These are phyloP conservation scores for Ormyrus nitidulus DNA, from an alignment of 2,888 invertebrate genomes.

Conservation along the genomic window DNA sequence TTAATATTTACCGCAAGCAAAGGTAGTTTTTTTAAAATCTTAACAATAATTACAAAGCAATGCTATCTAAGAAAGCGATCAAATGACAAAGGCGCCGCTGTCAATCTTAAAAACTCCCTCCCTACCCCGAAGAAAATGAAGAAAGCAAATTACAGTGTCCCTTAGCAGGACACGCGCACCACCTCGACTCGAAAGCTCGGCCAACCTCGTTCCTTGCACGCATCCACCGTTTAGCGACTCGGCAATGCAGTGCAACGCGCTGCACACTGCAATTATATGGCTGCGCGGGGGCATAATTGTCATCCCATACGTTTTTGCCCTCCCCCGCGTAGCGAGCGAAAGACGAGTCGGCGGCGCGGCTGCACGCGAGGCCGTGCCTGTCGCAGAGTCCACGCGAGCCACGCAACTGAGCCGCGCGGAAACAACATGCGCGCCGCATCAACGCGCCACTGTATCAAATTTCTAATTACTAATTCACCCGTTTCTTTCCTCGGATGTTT, in stretches of 20 bases:
- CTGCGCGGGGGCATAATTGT: conserved; percentile 73
- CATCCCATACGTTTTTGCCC: conserved; percentile 69
- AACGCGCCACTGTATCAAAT: conserved; percentile 69
- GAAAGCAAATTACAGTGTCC: not conserved
- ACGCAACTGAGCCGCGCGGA: conserved; percentile 58
- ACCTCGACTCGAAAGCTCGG: conserved; percentile 18
- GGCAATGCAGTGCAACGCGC: not conserved
- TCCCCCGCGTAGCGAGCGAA: conserved; percentile 57
- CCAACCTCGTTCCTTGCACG: conserved; percentile 12
- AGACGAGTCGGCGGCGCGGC: conserved; percentile 58
- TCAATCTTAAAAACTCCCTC: no score
- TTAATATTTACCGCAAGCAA: no score
- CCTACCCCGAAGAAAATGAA: not conserved
- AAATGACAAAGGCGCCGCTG: no score
- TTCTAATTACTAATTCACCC: conserved; percentile 75
- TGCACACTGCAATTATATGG: conserved; percentile 38
- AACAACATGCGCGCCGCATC: conserved; percentile 68
- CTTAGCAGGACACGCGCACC: not conserved
- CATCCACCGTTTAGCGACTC: conserved; percentile 12
- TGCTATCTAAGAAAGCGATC: no score
- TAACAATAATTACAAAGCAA: no score
- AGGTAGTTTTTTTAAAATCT: no score
- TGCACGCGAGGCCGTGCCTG: conserved; percentile 75
- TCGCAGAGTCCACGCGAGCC: conserved; percentile 74
- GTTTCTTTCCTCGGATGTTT: conserved; percentile 15